phyloP scores from a whole-genome alignment of 1,140 invertebrate species.

The Meloidogyne chitwoodi region DNA sequence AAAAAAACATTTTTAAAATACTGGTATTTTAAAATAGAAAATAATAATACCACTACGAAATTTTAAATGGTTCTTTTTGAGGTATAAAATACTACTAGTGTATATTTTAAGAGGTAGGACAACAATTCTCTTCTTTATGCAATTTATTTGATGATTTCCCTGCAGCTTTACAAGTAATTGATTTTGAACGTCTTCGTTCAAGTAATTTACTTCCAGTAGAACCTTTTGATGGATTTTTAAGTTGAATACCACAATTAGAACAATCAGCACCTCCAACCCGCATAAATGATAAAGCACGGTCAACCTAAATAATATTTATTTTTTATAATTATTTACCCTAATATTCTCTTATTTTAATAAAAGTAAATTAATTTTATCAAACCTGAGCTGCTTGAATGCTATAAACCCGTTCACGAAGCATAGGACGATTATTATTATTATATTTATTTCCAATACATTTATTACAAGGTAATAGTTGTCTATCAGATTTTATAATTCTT shows the following conservation, averaged over 20 bases:
- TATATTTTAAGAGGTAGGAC: neutral
- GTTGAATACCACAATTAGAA: neutral
- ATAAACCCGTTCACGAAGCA: slow-evolving; percentile 13
- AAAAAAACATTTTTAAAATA: no score
- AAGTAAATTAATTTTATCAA: no score
- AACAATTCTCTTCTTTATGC: neutral
- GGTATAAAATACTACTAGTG: neutral
- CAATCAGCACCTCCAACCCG: slow-evolving; percentile 66
- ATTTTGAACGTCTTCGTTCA: slow-evolving; percentile 19
- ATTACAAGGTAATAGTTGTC: slow-evolving; percentile 17
- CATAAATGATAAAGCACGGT: slow-evolving; percentile 89
- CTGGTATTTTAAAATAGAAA: no score
- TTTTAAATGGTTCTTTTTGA: neutral
- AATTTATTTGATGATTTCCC: neutral
- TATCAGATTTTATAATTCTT: neutral
- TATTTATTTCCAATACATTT: neutral
- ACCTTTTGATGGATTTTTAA: slow-evolving; percentile 23
- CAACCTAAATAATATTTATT: slow-evolving; percentile 71
- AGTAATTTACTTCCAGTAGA: slow-evolving; percentile 21
- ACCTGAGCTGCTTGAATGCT: slow-evolving; percentile 1
- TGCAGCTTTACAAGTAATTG: neutral
- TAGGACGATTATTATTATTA: neutral
- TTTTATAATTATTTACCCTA: slow-evolving; percentile 8
- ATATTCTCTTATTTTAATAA: neutral
- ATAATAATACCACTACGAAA: no score